A percentile compares a stretch with the other conserved stretches of the same genome.
Conservation (phyloP, 2,888 invertebrate genomes). For the Vandiemenella viatica region DNA sequence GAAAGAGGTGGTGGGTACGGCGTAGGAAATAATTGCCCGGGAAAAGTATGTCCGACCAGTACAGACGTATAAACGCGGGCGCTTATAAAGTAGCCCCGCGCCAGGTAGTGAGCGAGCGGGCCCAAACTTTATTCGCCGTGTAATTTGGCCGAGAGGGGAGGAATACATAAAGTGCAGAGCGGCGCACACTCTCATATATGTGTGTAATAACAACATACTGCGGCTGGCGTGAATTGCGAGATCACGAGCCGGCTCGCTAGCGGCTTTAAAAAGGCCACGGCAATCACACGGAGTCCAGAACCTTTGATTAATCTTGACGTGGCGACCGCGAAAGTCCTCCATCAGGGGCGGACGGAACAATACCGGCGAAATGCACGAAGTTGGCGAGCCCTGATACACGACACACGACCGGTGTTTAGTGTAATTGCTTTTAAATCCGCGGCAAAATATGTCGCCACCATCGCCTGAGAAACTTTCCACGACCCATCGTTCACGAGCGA, state of each 20-base stretch:
- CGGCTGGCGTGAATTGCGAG: neutral
- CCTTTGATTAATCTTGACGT: neutral
- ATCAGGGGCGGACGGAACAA: neutral
- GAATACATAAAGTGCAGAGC: constrained; percentile 10
- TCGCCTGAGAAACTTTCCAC: neutral
- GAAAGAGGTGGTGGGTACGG: constrained; percentile 13
- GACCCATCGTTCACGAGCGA: neutral
- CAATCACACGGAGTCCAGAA: constrained; percentile 3
- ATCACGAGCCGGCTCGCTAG: neutral
- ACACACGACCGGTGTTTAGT: neutral
- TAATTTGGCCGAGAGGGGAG: constrained; percentile 13
- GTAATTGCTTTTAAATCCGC: neutral
- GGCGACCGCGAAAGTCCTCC: neutral
- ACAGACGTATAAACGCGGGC: no score
- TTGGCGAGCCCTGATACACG: no score
- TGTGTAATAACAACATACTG: neutral
- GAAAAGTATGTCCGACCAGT: constrained; percentile 10
- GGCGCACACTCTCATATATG: neutral
- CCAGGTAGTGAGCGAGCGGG: neutral
- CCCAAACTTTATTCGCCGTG: constrained; percentile 7
- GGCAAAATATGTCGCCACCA: neutral
- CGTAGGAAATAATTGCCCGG: constrained; percentile 16
- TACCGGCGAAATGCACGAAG: neutral
- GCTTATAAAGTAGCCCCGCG: neutral
- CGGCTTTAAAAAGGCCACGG: neutral